Evolutionary conservation across 2,797 vertebrate genomes (phyloP), one percentile per base, ranked within the genome.

Genomic region (Ispidina picta): DNA sequence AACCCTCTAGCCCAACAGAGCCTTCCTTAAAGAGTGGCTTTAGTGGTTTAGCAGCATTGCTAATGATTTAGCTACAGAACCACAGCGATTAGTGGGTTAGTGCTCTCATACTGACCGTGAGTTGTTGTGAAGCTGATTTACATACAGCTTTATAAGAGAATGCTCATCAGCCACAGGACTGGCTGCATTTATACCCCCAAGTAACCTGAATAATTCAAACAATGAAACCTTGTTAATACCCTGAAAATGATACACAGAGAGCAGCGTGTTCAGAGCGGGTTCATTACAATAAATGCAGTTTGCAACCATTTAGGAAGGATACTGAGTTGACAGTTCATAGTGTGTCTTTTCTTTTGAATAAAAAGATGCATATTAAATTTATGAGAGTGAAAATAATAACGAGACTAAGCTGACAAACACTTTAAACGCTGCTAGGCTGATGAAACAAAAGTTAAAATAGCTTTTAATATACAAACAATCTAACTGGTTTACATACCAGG

Each of bases 131-230:
- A 97, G 96, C 95, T 97, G 97, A 97, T 96, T 97, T 96, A 97
- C 96, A 97, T 94, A 98, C 94, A 97, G 97, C 97, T 97, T 98
- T 97, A 98, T 97, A 95, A 97, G 95, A 70, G 88, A 97, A 97
- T 97, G 98, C 94, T 98, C 97, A 93, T 98, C 97, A 97, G 96
- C 95, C 96, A 96, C 90, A 83, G 96, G 96, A 96, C 88, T 97
- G 96, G 95, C 91, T 95, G 95, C 88, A 97, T 89, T 96, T 95
- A 96, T 83, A 94, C 92, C 96, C 96, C 95, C 96, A 98, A 96
- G 96, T 92, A 96, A 97, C 97, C 97, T 98, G 97, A 97, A 96
- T 96, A 96, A 94, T 94, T 95, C 92, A 97, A 97, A 97, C 93
- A 98, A 96, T 1, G 93, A 97, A 96, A 97, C 59, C 76, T 95